Evolutionary conservation across 2,888 invertebrate genomes (phyloP), one percentile per base, ranked within the genome.

Genomic region (Cryptus armator): DNA sequence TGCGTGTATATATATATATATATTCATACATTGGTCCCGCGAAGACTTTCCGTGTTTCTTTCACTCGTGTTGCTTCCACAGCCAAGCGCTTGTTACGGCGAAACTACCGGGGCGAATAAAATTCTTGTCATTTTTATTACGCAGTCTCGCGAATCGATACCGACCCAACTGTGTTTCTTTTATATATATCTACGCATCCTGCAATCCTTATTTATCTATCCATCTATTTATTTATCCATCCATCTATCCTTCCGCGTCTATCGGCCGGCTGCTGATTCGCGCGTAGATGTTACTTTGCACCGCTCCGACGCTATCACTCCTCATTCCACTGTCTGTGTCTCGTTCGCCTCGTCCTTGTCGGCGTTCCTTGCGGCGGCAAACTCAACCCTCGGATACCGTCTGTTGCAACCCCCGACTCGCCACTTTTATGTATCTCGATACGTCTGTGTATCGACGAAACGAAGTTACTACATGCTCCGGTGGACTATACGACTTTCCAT

Each of bases 81-180:
- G 46, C 5, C 37, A 5, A 9, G 24, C 19, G 51, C 10, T 68
- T 51, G 75, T 62, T 81, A 64, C 43, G 19, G 68, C 56, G 43
- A 43, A 53, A 51, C 48, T 29, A 72, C 67, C 37, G 66, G 12
- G 77, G 71, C 56, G 56, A 59, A 82, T 72, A 72, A 78, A 78
- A 67, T 72, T 48, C 66, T 51, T 48, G 24, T 44, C 19, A 6
- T 67, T 68, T 62, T 70, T 59, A 7, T 46, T 67, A 4, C 24
- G 24, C 24, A 56, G 24, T 24, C 9, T 24, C 24, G 53, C 53
- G 24, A 24, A 19, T 19, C 10, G 3, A 19, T 59, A 3, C 7
- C 46, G 9, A 9, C 10, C n/a, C 37, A 14, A 56, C 14, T 62
- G 24, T 14, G 37, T 5, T 62, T 62, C 24, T 19, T 16, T 7